Evolutionary conservation across 1,140 invertebrate genomes (phyloP), one percentile per base, ranked within the genome.

Genomic region (Ceratitis capitata): DNA sequence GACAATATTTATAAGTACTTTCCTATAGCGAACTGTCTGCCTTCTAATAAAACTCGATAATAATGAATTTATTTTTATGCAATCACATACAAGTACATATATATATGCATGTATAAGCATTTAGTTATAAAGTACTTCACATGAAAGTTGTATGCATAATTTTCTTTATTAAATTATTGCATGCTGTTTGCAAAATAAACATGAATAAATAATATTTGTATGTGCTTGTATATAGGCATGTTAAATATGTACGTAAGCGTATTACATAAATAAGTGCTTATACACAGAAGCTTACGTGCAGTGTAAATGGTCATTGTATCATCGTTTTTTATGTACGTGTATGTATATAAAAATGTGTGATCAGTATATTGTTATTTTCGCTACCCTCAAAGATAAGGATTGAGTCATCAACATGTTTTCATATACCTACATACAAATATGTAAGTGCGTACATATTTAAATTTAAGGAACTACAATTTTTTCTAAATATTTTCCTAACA

Each of bases 101-200:
- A 7, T 61, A 16, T 29, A 26, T 29, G n/a, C 56, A 61, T 78
- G 16, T 47, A n/a, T n/a, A n/a, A n/a, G n/a, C n/a, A n/a, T n/a
- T n/a, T n/a, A n/a, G n/a, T n/a, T n/a, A n/a, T n/a, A n/a, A n/a
- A n/a, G n/a, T n/a, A 26, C 39, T 69, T 19, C 64, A 32, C 12
- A 26, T 12, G 69, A 78, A 78, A 78, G 69, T 78, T 78, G 61
- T 78, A 78, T 78, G 39, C 69, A 78, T 45, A 47, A 39, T 45
- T 78, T 78, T 45, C 39, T 35, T 78, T 45, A 78, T 45, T 78
- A 78, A 78, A 78, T 78, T 78, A 78, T 78, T 78, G 69, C 69
- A 78, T 78, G n/a, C 42, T 39, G 39, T 78, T 78, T 19, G 69
- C 69, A 12, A 78, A n/a, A 45, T 78, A n/a, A 78, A 26, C 69